Base-by-base conservation (phyloP, 2,113 vertebrate genomes). In the Anoura caudifer region DNA sequence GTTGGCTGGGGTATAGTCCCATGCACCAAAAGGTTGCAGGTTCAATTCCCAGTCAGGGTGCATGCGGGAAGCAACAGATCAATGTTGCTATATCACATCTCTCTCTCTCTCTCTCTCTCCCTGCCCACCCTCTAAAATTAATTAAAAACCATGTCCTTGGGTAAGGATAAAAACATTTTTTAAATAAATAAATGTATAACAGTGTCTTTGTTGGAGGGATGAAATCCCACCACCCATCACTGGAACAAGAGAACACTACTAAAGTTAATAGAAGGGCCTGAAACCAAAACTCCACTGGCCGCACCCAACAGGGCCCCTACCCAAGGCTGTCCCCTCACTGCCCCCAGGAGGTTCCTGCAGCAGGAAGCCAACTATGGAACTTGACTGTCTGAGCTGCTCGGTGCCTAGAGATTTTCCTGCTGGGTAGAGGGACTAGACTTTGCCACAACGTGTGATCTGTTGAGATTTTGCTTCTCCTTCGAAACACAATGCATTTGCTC, bases 401-500 rank as follows among this genome's bases (percentile, higher is more conserved):
- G 2, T 50, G 19, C 69, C 14, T 41, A 50, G 0, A 1, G 14
- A 8, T 69, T 91, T 77, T 93, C 59, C 50, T 83, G 59, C 38
- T 61, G 22, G 5, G 15, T 65, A 16, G 16, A 90, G 17, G 72
- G 4, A 72, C 56, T 76, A 15, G 67, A 41, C 17, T 81, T 81
- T 90, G 43, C 81, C 84, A 69, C 24, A 19, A 75, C 0, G 0
- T n/a, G n/a, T 33, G 87, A 87, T 85, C 43, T 61, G 20, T 5
- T 82, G 81, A 20, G 72, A 95, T 92, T 72, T 72, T 92, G 17
- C 70, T 80, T 92, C 47, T 88, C 79, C 43, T 45, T 90, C 6
- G 2, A 95, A 59, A 90, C 17, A 81, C 36, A 79, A 20, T 24
- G 87, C 47, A 38, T 82, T 87, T 95, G 83, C 63, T 91, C 38